A percentile compares a stretch with the other conserved stretches of the same genome.
Evolutionary conservation across 92 coral and sea anemone species (phyloP).

Genomic region (Siderastrea siderea): DNA sequence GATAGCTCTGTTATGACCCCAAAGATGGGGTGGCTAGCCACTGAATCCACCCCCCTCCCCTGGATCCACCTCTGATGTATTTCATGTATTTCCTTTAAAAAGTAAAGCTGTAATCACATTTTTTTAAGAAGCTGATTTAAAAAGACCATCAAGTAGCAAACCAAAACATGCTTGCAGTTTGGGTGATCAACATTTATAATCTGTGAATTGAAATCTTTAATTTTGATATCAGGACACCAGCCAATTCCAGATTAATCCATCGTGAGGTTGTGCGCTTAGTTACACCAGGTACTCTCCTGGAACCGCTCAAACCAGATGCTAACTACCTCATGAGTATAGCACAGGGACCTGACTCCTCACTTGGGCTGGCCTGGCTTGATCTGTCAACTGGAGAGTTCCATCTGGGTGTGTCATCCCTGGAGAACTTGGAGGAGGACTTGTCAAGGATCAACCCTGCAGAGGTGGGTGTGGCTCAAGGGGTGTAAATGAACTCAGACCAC

Average conservation of each 20-base stretch:
- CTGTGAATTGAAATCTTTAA: not conserved
- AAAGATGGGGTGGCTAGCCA: too few species aligned
- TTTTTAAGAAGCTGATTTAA: not conserved
- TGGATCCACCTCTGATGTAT: too few species aligned
- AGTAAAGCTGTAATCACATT: too few species aligned
- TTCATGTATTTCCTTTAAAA: too few species aligned
- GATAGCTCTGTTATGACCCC: too few species aligned
- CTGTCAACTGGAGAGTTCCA: constrained; percentile 88
- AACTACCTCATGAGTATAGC: constrained; percentile 84
- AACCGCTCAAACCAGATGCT: constrained; percentile 87
- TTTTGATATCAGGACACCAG: constrained; percentile 67
- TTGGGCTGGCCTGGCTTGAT: constrained; percentile 92
- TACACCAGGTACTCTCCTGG: constrained; percentile 91
- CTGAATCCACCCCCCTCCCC: too few species aligned
- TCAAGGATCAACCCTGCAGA: constrained; percentile 92
- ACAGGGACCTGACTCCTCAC: constrained; percentile 81
- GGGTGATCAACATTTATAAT: not conserved
- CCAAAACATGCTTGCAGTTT: too few species aligned
- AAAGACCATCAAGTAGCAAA: too few species aligned
- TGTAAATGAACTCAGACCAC: not conserved
- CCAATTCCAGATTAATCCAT: constrained; percentile 78
- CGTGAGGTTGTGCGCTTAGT: constrained; percentile 91
- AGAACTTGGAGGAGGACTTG: constrained; percentile 84
- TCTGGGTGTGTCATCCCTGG: constrained; percentile 73
- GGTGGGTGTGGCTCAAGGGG: constrained; percentile 46